These are phyloP conservation scores for Festucalex cinctus DNA, from an alignment of 2,113 vertebrate genomes.

Conservation along the genomic window DNA sequence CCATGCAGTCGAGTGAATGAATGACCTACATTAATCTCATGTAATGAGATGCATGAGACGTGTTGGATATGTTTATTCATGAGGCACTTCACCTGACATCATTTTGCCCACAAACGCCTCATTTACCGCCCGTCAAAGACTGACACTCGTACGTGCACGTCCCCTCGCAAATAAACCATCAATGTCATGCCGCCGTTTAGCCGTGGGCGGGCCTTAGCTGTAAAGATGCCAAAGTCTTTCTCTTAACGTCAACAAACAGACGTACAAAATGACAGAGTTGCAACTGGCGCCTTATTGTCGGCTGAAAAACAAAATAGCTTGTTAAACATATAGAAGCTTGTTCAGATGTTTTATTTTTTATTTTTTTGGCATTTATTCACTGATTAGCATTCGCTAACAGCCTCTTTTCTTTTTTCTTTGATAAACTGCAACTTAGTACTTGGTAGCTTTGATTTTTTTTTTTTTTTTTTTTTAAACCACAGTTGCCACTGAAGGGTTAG, in stretches of 20 bases:
- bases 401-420: background rate
- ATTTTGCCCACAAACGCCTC: background rate
- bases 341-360: background rate
- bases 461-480: background rate
- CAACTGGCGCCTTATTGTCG: too few relatives aligned
- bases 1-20: background rate
- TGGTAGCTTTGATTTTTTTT: too few relatives aligned
- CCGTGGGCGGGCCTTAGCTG: background rate
- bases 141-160: background rate
- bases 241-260: background rate
- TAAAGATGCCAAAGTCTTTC: background rate
- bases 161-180: background rate
- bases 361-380: background rate
- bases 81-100: background rate
- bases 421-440: too few relatives aligned
- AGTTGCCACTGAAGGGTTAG: background rate
- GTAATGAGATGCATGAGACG: constrained; percentile 4
- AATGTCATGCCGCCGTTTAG: background rate
- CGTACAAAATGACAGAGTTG: background rate
- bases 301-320: background rate
- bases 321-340: background rate
- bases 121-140: background rate
- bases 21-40: background rate
- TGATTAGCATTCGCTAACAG: background rate
- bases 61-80: background rate